Conservation (phyloP, 2,888 invertebrate species). For the Saturnia pavonia region DNA sequence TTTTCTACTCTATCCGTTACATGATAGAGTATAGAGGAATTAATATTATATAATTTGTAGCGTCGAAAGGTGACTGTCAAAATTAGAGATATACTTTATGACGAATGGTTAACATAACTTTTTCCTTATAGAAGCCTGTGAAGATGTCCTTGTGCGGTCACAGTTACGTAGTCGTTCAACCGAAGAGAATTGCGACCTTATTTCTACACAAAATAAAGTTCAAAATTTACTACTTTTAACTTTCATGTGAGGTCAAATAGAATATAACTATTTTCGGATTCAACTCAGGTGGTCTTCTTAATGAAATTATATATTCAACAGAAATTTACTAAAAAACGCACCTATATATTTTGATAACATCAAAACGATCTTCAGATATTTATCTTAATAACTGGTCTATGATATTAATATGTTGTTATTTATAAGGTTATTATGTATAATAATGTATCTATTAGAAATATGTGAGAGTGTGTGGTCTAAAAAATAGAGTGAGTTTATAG, state of each 20-base stretch:
- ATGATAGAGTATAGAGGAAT: neutral
- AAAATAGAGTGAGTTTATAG: neutral
- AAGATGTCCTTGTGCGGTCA: neutral
- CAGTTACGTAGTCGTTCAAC: neutral
- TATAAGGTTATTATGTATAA: conserved; percentile 3
- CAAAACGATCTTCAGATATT: neutral
- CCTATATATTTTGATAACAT: neutral
- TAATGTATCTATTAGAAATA: neutral
- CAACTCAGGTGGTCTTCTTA: conserved; percentile 10
- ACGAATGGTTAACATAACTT: neutral
- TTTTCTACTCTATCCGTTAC: neutral
- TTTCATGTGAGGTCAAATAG: neutral
- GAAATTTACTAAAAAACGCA: neutral
- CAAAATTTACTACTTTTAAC: neutral
- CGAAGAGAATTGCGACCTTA: neutral
- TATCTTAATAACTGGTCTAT: neutral
- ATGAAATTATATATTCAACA: conserved; percentile 1
- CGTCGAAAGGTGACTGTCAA: conserved; percentile 26
- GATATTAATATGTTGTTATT: neutral
- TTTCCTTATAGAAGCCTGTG: neutral
- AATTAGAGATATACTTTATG: conserved; percentile 29
- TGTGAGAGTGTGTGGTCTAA: neutral
- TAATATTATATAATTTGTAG: neutral
- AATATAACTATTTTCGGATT: conserved; percentile 13
- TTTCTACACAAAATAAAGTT: neutral